Percentiles rank a stretch among this genome's conserved stretches.
These are phyloP conservation scores for Willisornis vidua DNA, from an alignment of 2,113 vertebrate species.

Conservation along the genomic window DNA sequence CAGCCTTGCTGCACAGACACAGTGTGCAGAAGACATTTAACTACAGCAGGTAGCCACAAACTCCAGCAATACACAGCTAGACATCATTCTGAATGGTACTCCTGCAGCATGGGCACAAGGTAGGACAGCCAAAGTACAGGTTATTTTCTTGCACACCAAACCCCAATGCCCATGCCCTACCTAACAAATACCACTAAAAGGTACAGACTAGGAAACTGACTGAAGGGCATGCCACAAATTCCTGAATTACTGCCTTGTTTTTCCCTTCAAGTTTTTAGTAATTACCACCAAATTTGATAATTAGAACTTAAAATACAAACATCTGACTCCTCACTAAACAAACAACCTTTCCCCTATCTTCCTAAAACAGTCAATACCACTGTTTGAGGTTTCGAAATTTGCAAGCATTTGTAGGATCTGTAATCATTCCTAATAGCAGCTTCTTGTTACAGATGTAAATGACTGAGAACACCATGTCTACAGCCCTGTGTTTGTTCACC, in stretches of 20 bases:
- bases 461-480: not conserved
- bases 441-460: not conserved
- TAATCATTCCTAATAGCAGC: not conserved
- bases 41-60: not conserved
- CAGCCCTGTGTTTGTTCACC: not conserved
- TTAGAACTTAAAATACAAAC: not conserved
- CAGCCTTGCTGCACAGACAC: not conserved
- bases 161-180: not conserved
- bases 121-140: not conserved
- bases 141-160: not conserved
- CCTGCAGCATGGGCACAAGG: not conserved
- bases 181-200: not conserved
- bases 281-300: not conserved
- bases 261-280: not conserved
- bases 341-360: not conserved
- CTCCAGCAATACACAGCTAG: not conserved
- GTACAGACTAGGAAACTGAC: not conserved
- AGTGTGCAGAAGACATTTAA: not conserved
- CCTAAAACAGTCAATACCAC: not conserved
- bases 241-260: not conserved
- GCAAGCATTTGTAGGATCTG: not conserved
- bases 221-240: not conserved
- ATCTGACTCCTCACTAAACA: not conserved
- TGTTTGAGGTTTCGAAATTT: not conserved
- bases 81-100: not conserved